Conservation (phyloP, 2,113 vertebrate species). For the Arvicanthis niloticus region DNA sequence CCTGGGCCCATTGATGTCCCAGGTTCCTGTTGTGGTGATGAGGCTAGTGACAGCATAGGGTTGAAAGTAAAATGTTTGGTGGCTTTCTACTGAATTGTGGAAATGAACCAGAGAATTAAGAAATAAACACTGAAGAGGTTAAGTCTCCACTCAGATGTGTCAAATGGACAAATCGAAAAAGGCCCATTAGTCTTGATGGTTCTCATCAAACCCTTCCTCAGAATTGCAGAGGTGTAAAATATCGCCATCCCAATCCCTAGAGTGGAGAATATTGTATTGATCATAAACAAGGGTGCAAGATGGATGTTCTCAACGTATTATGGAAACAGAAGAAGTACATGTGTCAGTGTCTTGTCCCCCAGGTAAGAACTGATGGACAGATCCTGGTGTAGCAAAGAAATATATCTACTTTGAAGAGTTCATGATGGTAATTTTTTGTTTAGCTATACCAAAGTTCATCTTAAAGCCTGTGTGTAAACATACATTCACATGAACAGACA, state of each 20-base stretch:
- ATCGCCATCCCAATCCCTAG: conserved; percentile 87
- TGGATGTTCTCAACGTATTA: conserved; percentile 89
- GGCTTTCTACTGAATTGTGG: conserved; percentile 77
- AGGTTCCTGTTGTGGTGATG: conserved; percentile 85
- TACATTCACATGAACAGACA: not conserved
- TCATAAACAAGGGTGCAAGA: conserved; percentile 90
- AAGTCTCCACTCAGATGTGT: conserved; percentile 89
- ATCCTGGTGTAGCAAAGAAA: conserved; percentile 79
- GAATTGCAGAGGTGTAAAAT: conserved; percentile 90
- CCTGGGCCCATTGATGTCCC: conserved; percentile 85
- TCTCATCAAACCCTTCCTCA: conserved; percentile 89
- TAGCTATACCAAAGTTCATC: conserved; percentile 87
- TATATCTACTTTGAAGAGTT: conserved; percentile 89
- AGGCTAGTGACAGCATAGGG: rapidly evolving
- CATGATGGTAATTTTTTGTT: conserved; percentile 90
- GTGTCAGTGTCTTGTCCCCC: conserved; percentile 83
- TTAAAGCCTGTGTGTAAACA: conserved; percentile 79
- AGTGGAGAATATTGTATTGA: conserved; percentile 91
- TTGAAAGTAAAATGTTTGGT: conserved; percentile 79
- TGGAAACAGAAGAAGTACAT: not conserved
- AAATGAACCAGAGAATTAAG: conserved; percentile 85
- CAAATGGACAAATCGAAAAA: conserved; percentile 90
- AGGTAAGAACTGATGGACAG: conserved; percentile 87
- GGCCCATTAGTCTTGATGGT: conserved; percentile 88
- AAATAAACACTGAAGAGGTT: conserved; percentile 85